Conservation (phyloP, 2,797 vertebrate genomes). For the Scleropages formosus region DNA sequence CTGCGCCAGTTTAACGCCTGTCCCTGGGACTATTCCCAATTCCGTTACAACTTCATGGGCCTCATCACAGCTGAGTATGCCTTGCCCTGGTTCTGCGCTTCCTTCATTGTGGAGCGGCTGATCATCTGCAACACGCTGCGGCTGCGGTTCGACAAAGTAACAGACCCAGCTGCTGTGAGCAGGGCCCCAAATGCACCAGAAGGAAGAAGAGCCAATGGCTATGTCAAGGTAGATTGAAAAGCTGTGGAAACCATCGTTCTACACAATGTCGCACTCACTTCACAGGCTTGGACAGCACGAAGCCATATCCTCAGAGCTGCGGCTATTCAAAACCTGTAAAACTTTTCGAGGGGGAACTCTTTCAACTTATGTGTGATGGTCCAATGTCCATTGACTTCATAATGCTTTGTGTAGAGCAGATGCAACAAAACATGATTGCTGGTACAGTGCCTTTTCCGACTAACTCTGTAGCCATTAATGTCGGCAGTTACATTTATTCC, state of each 20-base stretch:
- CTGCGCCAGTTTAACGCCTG: conserved; percentile 93
- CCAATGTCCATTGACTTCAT: background rate
- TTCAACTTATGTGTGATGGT: background rate
- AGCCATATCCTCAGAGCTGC: background rate
- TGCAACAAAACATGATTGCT: too few species aligned
- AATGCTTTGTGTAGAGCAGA: background rate
- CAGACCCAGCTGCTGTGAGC: conserved; percentile 62
- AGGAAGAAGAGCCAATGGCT: conserved; percentile 71
- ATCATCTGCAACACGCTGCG: conserved; percentile 92
- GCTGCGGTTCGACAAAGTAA: conserved; percentile 81
- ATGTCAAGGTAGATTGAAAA: conserved; percentile 71
- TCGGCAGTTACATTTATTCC: too few species aligned
- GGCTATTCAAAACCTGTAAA: background rate
- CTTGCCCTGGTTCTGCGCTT: conserved; percentile 93
- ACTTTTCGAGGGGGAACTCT: background rate
- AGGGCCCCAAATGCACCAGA: conserved; percentile 22
- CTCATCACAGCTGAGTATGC: conserved; percentile 97
- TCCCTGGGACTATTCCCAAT: conserved; percentile 96
- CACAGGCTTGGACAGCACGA: background rate
- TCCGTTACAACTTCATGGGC: conserved; percentile 97
- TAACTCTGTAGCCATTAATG: too few species aligned
- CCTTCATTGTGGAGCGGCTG: conserved; percentile 88
- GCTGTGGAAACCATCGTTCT: background rate
- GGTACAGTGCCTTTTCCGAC: too few species aligned
- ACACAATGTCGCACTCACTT: background rate